Evolutionary conservation across 1,140 invertebrate genomes (phyloP).

Genomic region (Arctopsyche grandis): DNA sequence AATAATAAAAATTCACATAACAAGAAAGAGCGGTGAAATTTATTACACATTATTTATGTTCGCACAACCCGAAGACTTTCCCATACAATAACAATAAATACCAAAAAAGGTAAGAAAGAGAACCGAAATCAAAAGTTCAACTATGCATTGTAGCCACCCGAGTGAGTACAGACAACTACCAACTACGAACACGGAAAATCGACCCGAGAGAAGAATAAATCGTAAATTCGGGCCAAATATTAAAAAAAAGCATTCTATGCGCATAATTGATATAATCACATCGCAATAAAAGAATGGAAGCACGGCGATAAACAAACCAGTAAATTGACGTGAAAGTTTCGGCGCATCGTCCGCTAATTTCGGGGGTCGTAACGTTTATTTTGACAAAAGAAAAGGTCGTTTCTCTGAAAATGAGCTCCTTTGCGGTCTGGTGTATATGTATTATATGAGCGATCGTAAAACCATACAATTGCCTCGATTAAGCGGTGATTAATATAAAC

Average conservation of each 20-base stretch:
- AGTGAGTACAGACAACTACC: too few species aligned
- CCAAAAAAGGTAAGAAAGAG: too few species aligned
- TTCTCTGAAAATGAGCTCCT: neutral
- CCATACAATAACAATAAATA: neutral
- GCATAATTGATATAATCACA: constrained; percentile 20
- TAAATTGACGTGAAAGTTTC: too few species aligned
- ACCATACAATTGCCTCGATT: neutral
- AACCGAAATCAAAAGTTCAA: too few species aligned
- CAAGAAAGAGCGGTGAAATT: constrained; percentile 16
- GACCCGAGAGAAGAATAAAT: neutral
- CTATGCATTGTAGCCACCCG: too few species aligned
- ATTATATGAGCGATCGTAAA: constrained; percentile 16
- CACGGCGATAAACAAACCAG: too few species aligned
- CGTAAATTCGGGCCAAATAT: neutral
- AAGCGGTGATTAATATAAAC: neutral
- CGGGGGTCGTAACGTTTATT: constrained; percentile 19
- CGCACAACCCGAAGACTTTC: neutral
- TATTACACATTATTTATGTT: constrained; percentile 19
- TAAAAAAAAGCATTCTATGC: neutral
- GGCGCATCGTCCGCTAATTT: neutral
- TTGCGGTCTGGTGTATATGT: too few species aligned
- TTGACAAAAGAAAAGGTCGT: constrained; percentile 22
- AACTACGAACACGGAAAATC: too few species aligned
- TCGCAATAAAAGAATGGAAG: neutral
- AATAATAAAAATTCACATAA: constrained; percentile 8